Base-by-base conservation (phyloP, 2,888 invertebrate species). In the Cecidostiba fungosa region DNA sequence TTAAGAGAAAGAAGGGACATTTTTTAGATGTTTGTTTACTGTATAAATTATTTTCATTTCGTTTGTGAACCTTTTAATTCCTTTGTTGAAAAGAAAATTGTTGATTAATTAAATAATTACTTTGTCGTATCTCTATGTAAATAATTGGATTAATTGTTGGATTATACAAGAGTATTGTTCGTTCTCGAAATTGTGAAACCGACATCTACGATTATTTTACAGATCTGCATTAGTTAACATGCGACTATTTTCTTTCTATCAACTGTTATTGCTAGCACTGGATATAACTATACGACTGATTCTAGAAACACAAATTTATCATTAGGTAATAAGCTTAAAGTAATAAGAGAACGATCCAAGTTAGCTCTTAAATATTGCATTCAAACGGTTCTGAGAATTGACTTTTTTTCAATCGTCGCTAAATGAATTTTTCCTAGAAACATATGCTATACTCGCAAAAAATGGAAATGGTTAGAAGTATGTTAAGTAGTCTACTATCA, bases 91-190 rank as follows among this genome's bases (percentile, higher is more conserved):
- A 39, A 43, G 12, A 10, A 29, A 62, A 32, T 43, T 59, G 19
- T 82, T 23, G 1, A 66, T 47, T 62, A 69, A 69, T 66, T 23
- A 39, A 12, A 19, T 70, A 43, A 74, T 82, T 32, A 43, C 72
- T 73, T 83, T 78, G 69, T 83, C 62, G 59, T 83, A 72, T 83
- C 29, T 36, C 70, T 78, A 32, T 12, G n/a, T 47, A 62, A 23
- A 76, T 76, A 26, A 69, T 47, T 62, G 19, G 10, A 59, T 59
- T 16, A 69, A 50, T 72, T 77, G n/a, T 54, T 72, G 39, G 66
- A 12, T 66, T 14, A 29, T 26, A 29, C 29, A 66, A 59, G 29
- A 29, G 1, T 72, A 43, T 39, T 39, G 3, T 39, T 66, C 36
- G 6, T 43, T 43, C 12, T 66, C 72, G 43, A n/a, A 72, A 23